phyloP scores from a whole-genome alignment of 2,113 vertebrate species.

The Pseudopipra pipra region DNA sequence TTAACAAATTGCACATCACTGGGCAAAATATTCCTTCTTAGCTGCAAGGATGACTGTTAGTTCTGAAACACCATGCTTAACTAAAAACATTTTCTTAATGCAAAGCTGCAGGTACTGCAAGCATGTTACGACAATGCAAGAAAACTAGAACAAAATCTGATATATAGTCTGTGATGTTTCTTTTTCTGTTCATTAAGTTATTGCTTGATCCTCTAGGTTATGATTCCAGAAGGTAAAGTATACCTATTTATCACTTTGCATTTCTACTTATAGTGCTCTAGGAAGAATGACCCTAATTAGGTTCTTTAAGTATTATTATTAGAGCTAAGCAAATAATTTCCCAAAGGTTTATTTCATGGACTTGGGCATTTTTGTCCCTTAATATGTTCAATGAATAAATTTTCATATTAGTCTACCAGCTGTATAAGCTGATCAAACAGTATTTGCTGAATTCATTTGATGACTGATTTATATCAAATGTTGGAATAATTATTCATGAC shows the following conservation, averaged over 20 bases:
- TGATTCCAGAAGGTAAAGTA: background rate
- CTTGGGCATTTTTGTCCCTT: slow-evolving; percentile 1
- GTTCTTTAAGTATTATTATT: background rate
- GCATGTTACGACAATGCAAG: background rate
- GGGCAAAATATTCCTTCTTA: background rate
- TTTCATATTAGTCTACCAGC: slow-evolving; percentile 9
- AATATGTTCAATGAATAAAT: slow-evolving; percentile 5
- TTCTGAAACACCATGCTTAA: background rate
- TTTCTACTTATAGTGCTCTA: background rate
- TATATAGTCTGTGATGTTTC: background rate
- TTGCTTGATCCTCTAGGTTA: background rate
- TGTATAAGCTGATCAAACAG: slow-evolving; percentile 15
- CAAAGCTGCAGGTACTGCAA: background rate
- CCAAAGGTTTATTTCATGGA: background rate
- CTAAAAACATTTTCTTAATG: background rate
- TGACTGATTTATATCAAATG: background rate
- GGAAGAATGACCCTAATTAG: background rate
- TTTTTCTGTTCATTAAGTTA: background rate
- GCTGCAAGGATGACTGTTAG: background rate
- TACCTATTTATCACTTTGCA: background rate
- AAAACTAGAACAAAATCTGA: background rate
- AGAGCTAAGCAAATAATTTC: slow-evolving; percentile 13
- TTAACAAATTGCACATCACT: background rate
- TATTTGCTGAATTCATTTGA: slow-evolving; percentile 18
- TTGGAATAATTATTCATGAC: slow-evolving; percentile 32